These are phyloP conservation scores for Leucoma salicis DNA, from an alignment of 2,888 invertebrate genomes.

Conservation along the genomic window DNA sequence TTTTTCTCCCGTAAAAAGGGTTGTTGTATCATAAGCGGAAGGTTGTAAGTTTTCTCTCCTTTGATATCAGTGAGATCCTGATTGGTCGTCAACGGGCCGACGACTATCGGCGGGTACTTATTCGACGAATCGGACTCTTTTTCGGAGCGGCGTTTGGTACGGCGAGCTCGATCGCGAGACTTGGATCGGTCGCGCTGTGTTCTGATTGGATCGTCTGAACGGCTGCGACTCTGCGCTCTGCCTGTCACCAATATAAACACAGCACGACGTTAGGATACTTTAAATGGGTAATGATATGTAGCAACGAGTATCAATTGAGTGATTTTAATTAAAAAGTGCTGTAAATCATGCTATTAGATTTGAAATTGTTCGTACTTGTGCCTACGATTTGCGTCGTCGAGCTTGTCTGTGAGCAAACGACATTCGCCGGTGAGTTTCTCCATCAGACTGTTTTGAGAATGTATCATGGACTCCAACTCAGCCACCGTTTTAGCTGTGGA, in stretches of 20 bases:
- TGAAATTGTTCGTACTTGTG: conserved; percentile 89
- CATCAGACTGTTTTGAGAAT: conserved; percentile 95
- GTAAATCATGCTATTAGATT: conserved; percentile 61
- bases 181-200: conserved; percentile 78
- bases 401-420: conserved; percentile 93
- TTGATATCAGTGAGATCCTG: conserved; percentile 71
- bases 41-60: conserved; percentile 71
- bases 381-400: conserved; percentile 93
- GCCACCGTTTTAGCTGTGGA: conserved; percentile 92
- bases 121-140: conserved; percentile 83
- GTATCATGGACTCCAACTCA: conserved; percentile 94
- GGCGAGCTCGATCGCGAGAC: conserved; percentile 63
- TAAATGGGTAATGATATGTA: conserved; percentile 70
- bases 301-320: conserved; percentile 19
- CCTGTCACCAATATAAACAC: conserved; percentile 83
- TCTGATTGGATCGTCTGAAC: conserved; percentile 81
- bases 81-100: conserved; percentile 77
- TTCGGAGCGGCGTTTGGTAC: conserved; percentile 74
- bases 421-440: conserved; percentile 95
- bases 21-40: conserved; percentile 81
- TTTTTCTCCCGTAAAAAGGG: conserved; percentile 84
- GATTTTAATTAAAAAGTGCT: conserved; percentile 30
- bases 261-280: conserved; percentile 77
- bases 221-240: conserved; percentile 81
- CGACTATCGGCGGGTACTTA: conserved; percentile 71